Percentiles rank a stretch among this genome's conserved stretches.
phyloP scores from a whole-genome alignment of 2,797 vertebrate genomes.

The Kryptolebias ocellatus region DNA sequence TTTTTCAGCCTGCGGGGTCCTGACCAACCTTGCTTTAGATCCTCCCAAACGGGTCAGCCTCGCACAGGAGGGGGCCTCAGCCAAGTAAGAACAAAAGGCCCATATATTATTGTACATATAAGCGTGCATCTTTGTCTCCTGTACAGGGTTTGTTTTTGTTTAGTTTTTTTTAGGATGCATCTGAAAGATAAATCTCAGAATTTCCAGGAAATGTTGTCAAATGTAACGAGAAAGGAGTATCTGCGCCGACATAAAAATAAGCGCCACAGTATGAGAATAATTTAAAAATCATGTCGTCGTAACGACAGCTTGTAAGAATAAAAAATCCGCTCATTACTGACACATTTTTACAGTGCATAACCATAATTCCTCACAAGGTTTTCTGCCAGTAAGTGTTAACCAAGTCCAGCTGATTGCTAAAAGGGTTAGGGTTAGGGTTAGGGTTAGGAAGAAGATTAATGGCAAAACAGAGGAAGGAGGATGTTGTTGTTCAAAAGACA shows the following conservation, averaged over 20 bases:
- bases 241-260: not conserved
- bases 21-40: conserved; percentile 92
- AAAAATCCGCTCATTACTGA: not conserved
- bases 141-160: not conserved
- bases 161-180: not conserved
- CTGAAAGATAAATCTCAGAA: not conserved
- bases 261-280: not conserved
- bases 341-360: not conserved
- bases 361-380: not conserved
- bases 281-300: not conserved
- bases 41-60: conserved; percentile 81
- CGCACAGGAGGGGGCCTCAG: conserved; percentile 82
- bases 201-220: not conserved
- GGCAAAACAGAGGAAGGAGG: not conserved
- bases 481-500: not conserved
- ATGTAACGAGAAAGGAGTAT: not conserved
- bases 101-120: not conserved
- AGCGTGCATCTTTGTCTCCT: conserved; percentile 6
- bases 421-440: too few species aligned
- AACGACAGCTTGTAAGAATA: not conserved
- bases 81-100: conserved; percentile 84
- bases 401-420: not conserved
- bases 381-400: not conserved
- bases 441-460: not conserved
- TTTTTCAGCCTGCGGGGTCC: conserved; percentile 93